Evolutionary conservation across 2,797 vertebrate genomes (phyloP).

Genomic region (Tadarida brasiliensis): DNA sequence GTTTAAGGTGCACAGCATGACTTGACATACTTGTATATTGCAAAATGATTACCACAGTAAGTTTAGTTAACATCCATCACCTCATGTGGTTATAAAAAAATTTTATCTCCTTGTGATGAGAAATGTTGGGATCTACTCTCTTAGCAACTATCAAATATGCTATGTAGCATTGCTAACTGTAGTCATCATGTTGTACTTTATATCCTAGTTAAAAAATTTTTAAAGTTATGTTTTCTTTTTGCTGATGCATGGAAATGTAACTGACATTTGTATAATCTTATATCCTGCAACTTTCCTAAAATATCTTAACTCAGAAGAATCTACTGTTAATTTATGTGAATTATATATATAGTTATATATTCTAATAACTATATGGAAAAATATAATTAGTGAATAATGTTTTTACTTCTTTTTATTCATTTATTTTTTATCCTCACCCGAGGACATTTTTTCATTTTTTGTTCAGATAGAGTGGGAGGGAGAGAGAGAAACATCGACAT

Average conservation of each 20-base stretch:
- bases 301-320: background rate
- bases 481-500: no score
- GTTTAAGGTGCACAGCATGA: background rate
- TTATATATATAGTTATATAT: background rate
- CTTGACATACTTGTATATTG: background rate
- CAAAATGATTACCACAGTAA: background rate
- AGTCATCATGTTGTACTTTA: background rate
- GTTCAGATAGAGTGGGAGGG: no score
- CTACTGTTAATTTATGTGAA: background rate
- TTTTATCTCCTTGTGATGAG: background rate
- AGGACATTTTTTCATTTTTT: no score
- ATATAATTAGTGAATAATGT: background rate
- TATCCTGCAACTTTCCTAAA: background rate
- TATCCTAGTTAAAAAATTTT: background rate
- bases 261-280: background rate
- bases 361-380: background rate
- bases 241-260: background rate
- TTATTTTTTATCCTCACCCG: slow-evolving; percentile 31
- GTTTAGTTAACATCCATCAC: background rate
- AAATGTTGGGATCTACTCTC: background rate
- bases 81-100: background rate
- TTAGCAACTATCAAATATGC: background rate
- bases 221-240: background rate
- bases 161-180: background rate
- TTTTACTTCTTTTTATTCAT: background rate